Evolutionary conservation across 1,140 invertebrate genomes (phyloP).

Genomic region (Panagrolaimus sp.): DNA sequence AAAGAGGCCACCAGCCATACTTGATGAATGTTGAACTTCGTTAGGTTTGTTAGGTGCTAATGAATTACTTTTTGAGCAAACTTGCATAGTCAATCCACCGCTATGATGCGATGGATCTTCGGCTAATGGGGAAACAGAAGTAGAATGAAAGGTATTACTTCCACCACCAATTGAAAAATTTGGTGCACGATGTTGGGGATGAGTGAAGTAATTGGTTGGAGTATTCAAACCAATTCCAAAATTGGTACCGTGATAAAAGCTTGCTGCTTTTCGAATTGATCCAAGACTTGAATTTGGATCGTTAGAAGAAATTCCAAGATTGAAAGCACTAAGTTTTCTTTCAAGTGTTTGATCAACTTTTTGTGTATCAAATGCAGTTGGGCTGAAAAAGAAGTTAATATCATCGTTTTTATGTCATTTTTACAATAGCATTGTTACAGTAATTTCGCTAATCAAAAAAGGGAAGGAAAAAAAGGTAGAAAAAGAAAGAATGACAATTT

Average conservation of each 20-base stretch:
- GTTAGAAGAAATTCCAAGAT: background rate
- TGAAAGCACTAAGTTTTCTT: slow-evolving; percentile 7
- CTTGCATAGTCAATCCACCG: slow-evolving; percentile 3
- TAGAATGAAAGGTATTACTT: background rate
- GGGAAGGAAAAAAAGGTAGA: too few species aligned
- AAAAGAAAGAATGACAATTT: too few species aligned
- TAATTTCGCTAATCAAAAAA: too few species aligned
- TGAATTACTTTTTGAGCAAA: background rate
- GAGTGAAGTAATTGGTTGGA: too few species aligned
- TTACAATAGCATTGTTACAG: too few species aligned
- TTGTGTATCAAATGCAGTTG: background rate
- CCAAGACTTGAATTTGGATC: background rate
- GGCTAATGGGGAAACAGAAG: background rate
- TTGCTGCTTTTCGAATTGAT: background rate
- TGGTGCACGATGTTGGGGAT: too few species aligned
- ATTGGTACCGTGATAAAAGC: slow-evolving; percentile 6
- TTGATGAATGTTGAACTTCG: background rate
- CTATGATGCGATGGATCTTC: background rate
- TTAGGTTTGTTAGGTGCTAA: background rate
- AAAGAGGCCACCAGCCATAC: slow-evolving; percentile 4
- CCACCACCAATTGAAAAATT: background rate
- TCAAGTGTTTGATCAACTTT: slow-evolving; percentile 1
- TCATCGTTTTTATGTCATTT: too few species aligned
- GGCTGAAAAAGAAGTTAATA: too few species aligned
- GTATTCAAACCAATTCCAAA: background rate